Conservation (phyloP, 2,113 vertebrate genomes). For the Neotoma lepida region DNA sequence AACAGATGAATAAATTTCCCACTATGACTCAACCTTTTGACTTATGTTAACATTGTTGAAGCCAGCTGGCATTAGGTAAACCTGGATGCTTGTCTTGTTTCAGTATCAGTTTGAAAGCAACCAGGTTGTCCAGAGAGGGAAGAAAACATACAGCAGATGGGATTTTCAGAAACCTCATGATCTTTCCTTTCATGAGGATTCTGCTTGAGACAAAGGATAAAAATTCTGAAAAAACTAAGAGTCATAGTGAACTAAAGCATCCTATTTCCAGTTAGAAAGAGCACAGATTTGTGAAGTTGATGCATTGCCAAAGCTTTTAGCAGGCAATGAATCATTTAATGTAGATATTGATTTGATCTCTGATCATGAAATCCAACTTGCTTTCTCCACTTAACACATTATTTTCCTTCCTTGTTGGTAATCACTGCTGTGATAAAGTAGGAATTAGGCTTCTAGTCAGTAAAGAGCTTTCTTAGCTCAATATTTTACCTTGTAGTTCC, state of each 20-base stretch:
- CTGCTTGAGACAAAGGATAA: slow-evolving; percentile 49
- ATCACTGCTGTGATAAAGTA: slow-evolving; percentile 4
- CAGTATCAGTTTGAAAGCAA: slow-evolving; percentile 51
- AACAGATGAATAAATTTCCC: slow-evolving; percentile 39
- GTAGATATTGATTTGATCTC: slow-evolving; percentile 47
- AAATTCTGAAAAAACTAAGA: slow-evolving; percentile 35
- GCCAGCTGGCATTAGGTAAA: slow-evolving; percentile 32
- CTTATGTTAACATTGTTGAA: slow-evolving; percentile 3
- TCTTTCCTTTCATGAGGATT: slow-evolving; percentile 17
- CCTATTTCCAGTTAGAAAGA: slow-evolving; percentile 27
- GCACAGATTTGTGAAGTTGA: neutral
- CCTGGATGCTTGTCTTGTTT: slow-evolving; percentile 21
- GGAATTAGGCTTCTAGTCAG: neutral
- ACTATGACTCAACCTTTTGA: slow-evolving; percentile 44
- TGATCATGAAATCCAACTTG: slow-evolving; percentile 39
- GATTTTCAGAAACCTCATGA: slow-evolving; percentile 30
- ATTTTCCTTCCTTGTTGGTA: slow-evolving; percentile 2
- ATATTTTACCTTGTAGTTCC: neutral
- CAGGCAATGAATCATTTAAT: slow-evolving; percentile 1
- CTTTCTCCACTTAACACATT: neutral
- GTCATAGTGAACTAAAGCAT: neutral
- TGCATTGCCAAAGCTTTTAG: neutral
- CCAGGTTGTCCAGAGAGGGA: neutral
- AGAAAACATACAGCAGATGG: slow-evolving; percentile 3
- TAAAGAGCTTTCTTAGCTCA: neutral